Evolutionary conservation across 2,797 vertebrate genomes (phyloP).

Genomic region (Sarcoramphus papa): DNA sequence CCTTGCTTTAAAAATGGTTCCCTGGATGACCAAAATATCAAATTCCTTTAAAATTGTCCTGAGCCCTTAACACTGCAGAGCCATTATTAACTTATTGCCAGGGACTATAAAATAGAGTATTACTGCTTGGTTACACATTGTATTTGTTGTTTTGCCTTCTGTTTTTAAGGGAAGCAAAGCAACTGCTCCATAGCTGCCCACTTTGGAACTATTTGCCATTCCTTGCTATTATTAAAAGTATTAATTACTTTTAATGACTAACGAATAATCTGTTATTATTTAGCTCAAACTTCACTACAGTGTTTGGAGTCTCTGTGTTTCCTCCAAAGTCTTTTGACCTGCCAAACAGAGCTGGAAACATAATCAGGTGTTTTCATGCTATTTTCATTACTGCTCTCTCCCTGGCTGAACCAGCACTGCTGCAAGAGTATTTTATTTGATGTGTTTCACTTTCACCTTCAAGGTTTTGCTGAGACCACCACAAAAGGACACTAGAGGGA

Average conservation of each 20-base stretch:
- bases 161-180: neutral
- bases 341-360: neutral
- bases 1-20: slow-evolving; percentile 28
- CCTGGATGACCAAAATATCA: slow-evolving; percentile 38
- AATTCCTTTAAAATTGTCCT: slow-evolving; percentile 51
- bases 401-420: neutral
- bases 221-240: neutral
- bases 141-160: neutral
- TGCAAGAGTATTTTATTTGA: slow-evolving; percentile 10
- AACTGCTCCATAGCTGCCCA: neutral
- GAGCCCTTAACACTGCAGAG: slow-evolving; percentile 22
- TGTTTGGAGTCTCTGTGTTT: neutral
- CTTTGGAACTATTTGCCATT: neutral
- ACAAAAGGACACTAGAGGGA: neutral
- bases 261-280: neutral
- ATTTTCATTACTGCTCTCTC: slow-evolving; percentile 16
- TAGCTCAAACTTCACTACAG: neutral
- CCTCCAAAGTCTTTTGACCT: neutral
- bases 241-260: neutral
- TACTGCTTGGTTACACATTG: slow-evolving; percentile 7
- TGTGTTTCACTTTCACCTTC: slow-evolving; percentile 40
- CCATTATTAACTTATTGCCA: slow-evolving; percentile 49
- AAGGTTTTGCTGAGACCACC: neutral
- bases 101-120: slow-evolving; percentile 26
- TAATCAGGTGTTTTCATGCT: neutral